A percentile compares a stretch with the other conserved stretches of the same genome.
These are phyloP conservation scores for Sphinx pinastri DNA, from an alignment of 2,888 invertebrate species.

Conservation along the genomic window DNA sequence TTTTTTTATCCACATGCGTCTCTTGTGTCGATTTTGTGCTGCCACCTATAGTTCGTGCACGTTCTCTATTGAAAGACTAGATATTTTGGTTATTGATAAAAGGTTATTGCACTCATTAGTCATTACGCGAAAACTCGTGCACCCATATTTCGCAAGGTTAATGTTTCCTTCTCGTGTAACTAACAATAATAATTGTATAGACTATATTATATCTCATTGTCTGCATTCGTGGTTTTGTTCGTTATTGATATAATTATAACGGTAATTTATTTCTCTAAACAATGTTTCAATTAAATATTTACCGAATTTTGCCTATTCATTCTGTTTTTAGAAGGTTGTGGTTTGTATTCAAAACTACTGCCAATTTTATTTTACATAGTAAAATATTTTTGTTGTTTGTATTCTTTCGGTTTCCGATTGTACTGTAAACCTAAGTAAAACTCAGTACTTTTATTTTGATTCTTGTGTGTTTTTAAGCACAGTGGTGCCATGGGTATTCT, in stretches of 20 bases:
- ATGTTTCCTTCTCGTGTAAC: background rate
- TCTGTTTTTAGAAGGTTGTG: background rate
- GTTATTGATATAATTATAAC: background rate
- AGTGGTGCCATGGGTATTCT: no score
- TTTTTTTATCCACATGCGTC: no score
- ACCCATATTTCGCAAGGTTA: background rate
- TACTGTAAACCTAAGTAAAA: no score
- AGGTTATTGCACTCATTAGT: conserved; percentile 2
- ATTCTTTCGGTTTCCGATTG: background rate
- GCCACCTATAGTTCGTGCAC: no score
- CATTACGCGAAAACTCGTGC: background rate
- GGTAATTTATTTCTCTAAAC: background rate
- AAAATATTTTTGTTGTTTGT: conserved; percentile 1
- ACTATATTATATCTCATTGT: background rate
- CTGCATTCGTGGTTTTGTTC: background rate
- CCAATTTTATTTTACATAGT: no score
- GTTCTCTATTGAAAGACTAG: no score
- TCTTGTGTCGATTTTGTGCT: no score
- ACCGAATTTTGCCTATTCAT: background rate
- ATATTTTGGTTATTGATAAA: background rate
- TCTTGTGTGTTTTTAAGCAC: no score
- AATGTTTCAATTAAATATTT: conserved; percentile 13
- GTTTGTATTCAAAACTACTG: background rate
- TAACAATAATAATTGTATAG: background rate
- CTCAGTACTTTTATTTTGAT: no score